Evolutionary conservation across 2,888 invertebrate species (phyloP), one percentile per base, ranked within the genome.

Genomic region (Limnephilus lunatus): DNA sequence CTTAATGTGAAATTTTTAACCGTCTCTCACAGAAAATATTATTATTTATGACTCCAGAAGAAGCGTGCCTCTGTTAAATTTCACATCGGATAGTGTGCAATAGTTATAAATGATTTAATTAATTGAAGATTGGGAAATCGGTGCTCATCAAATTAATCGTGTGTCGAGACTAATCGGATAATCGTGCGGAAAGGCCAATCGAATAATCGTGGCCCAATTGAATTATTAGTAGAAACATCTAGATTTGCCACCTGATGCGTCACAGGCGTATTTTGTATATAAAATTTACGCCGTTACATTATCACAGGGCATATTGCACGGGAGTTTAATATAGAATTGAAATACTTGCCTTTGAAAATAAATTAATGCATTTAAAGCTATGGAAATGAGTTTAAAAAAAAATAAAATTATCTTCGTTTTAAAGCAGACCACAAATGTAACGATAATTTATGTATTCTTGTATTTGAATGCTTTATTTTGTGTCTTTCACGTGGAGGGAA

Each of bases 141-240:
- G 35, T 3, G 83, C 83, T n/a, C 83, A 83, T 35, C 35, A 83
- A 83, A 83, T 19, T 83, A 83, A 83, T 32, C 83, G 35, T 83
- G 83, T 35, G 83, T 39, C 83, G 25, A 83, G 35, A 83, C 25
- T 83, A 25, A 25, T 68, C 68, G 7, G 25, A 25, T 68, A 68
- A 68, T 68, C 68, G 68, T n/a, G 68, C 25, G 68, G 7, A 68
- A 25, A 68, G 68, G 9, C 68, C 0, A 9, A 9, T 68, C 68
- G 25, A 25, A 25, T 68, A 68, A 25, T n/a, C n/a, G 68, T n/a
- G n/a, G 9, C 68, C 68, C 9, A n/a, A 68, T 68, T 68, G 83
- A 83, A 9, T 25, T 3, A 2, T 32, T 35, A 68, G 25, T 32
- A 19, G 32, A 32, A 32, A 83, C 4, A 35, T 15, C 25, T 83